Base-by-base conservation (phyloP, 2,797 vertebrate species). In the Sphaeramia orbicularis region DNA sequence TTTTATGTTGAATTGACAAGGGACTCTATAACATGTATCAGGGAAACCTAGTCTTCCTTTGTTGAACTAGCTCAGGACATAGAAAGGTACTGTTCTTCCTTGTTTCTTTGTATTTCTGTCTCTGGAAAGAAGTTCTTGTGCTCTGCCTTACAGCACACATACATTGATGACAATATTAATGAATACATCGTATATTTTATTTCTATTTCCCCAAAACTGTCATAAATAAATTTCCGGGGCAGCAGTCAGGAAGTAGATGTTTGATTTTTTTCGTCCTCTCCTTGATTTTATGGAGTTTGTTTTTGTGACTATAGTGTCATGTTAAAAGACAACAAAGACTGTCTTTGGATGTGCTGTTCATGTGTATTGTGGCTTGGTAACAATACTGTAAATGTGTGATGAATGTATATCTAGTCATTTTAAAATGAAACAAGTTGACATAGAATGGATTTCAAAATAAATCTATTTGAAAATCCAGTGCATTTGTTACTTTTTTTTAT, bases 21-120 rank as follows among this genome's bases (percentile, higher is more conserved):
- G 89, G 91, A 93, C 44, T 84, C 90, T 86, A 82, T 85, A 77
- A 88, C 70, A 84, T 70, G 70, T 87, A 92, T 94, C 91, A 93
- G 93, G 92, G 92, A 94, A 91, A 87, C 76, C 15, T 86, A 76
- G 90, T 94, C 92, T 93, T 93, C 90, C 92, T 90, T 76, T 86
- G 79, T 90, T 90, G 69, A 85, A 87, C 80, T 91, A 92, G 90
- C 92, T 94, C 93, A 94, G 92, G 93, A 93, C 63, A 65, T 85
- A 89, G 84, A 79, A 61, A 76, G 48, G 78, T 80, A 86, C 76
- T 86, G 56, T 84, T 86, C 65, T 68, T 82, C 75, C 61, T 63
- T 72, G 78, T 73, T 44, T 76, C 60, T 44, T 57, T 61, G 36
- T 85, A 51, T 76, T 30, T 55, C 44, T 71, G 40, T 72, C 24